phyloP scores from a whole-genome alignment of 1,140 invertebrate genomes.

The Sitobion miscanthi region DNA sequence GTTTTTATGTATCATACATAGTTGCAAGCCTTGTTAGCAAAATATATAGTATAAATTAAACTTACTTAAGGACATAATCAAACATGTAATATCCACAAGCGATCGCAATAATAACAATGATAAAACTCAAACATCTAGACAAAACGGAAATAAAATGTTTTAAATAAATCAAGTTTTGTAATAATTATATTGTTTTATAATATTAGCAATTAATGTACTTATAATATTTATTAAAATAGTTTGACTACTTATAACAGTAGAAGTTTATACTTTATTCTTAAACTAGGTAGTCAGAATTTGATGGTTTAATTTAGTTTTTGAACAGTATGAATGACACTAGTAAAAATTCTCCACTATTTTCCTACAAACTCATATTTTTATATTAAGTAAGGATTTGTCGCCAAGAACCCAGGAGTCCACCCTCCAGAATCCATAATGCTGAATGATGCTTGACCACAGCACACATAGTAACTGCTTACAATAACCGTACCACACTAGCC shows the following conservation, averaged over 20 bases:
- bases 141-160: background rate
- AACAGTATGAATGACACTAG: background rate
- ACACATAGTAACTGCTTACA: too few relatives aligned
- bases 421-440: too few relatives aligned
- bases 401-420: too few relatives aligned
- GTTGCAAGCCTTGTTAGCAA: background rate
- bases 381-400: too few relatives aligned
- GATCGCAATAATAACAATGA: conserved; percentile 58
- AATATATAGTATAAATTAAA: background rate
- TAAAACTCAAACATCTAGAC: conserved; percentile 38
- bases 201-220: background rate
- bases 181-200: background rate
- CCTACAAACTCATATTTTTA: too few relatives aligned
- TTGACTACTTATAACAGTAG: background rate
- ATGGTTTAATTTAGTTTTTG: background rate
- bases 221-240: background rate
- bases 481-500: too few relatives aligned
- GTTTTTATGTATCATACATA: background rate
- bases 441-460: too few relatives aligned
- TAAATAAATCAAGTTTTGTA: background rate
- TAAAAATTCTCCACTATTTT: background rate
- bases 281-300: background rate
- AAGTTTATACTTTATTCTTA: background rate
- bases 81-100: conserved; percentile 58
- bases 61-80: conserved; percentile 58